Evolutionary conservation across 2,888 invertebrate species (phyloP), one percentile per base, ranked within the genome.

Genomic region (Silvanus unidentatus): DNA sequence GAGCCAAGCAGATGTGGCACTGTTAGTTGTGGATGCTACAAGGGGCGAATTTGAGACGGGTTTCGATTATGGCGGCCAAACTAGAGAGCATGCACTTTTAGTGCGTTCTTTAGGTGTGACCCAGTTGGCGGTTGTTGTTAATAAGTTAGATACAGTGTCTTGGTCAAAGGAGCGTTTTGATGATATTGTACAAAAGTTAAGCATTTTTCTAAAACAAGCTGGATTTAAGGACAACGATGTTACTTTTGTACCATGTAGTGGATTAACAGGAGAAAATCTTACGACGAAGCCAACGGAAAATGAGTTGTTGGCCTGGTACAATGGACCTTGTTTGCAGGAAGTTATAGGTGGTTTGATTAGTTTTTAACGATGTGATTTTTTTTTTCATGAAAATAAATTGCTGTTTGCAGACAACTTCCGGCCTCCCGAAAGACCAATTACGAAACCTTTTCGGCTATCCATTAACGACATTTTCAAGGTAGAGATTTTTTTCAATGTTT

Each of bases 21-120:
- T 99, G 27, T 73, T 99, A 14, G 98, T 99, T 0, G 90, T 99
- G 0, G 98, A 99, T 76, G 93, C 97, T 1, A 89, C 89, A 0
- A 78, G 88, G 58, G 99, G 99, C 15, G 99, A 99, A 74, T 99
- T 99, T 73, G 99, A 99, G 73, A 94, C 97, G 34, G 99, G 99
- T 1, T 99, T 99, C 72, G 97, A 98, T 63, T 83, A 86, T 57
- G 98, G 98, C 9, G 99, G 99, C 1, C 99, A 99, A 73, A 99
- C 98, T 0, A 77, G 97, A 50, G 98, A 99, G 70, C 98, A 99
- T 75, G 94, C 98, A 1, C 74, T 98, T 40, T 75, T 99, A n/a
- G 87, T 96, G 1, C 79, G 96, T 60, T 84, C 84, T 54, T 60
- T 82, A 73, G 98, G 99, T 28, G 92, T 99, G 0, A 86, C 84